These are phyloP conservation scores for Labia minor DNA, from an alignment of 2,888 invertebrate genomes.

Conservation along the genomic window DNA sequence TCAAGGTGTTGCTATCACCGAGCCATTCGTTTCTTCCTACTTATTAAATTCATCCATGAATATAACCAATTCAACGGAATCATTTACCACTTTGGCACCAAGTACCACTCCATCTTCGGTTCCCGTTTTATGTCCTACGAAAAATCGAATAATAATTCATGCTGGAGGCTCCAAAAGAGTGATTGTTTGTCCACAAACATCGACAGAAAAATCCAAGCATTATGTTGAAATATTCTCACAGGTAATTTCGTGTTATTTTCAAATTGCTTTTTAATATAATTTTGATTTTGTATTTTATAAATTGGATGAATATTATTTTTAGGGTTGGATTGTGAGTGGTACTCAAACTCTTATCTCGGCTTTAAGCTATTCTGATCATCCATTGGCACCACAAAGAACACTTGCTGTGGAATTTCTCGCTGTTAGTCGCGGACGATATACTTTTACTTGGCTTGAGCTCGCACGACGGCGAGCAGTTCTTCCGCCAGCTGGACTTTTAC, in stretches of 20 bases:
- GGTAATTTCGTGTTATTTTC: conserved; percentile 36
- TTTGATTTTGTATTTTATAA: too few relatives aligned
- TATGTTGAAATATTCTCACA: conserved; percentile 57
- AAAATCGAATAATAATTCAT: conserved; percentile 67
- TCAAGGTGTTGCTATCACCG: conserved; percentile 40
- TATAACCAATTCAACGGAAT: conserved; percentile 39
- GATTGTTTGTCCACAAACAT: conserved; percentile 47
- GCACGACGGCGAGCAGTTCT: conserved; percentile 49
- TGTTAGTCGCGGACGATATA: conserved; percentile 61
- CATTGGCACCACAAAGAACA: conserved; percentile 46
- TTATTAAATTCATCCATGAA: conserved; percentile 26
- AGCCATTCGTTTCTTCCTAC: background rate
- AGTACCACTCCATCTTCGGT: background rate
- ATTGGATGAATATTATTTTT: too few relatives aligned
- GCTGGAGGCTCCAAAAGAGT: conserved; percentile 53
- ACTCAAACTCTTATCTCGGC: background rate
- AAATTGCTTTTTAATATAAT: too few relatives aligned
- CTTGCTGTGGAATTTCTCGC: conserved; percentile 71
- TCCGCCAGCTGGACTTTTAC: conserved; percentile 45
- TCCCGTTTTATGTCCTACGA: conserved; percentile 52
- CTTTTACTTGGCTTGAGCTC: conserved; percentile 74
- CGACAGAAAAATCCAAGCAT: conserved; percentile 33
- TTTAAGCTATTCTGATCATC: conserved; percentile 14
- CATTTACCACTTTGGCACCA: conserved; percentile 38
- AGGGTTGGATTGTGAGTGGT: background rate